These are phyloP conservation scores for Siderastrea siderea DNA, from an alignment of 92 coral and sea anemone genomes.

Conservation along the genomic window DNA sequence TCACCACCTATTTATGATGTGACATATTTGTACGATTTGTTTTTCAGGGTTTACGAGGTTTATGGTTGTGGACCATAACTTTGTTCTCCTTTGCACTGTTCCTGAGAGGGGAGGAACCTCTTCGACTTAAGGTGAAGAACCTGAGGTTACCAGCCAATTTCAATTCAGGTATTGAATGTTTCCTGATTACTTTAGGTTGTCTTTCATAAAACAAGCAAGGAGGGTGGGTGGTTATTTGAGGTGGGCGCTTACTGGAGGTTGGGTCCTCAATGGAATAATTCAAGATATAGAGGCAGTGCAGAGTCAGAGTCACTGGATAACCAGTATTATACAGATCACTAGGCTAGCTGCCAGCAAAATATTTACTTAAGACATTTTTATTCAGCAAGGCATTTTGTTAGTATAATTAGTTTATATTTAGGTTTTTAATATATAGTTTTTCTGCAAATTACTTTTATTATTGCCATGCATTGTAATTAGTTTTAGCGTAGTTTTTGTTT, in stretches of 20 bases:
- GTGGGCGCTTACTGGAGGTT: not conserved
- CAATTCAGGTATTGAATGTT: conserved; percentile 35
- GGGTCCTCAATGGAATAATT: conserved; percentile 1
- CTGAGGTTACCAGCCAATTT: conserved; percentile 51
- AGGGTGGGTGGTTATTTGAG: conserved; percentile 13
- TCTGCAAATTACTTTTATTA: no score
- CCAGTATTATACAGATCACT: conserved; percentile 22
- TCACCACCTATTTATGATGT: not conserved
- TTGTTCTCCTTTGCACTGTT: conserved; percentile 58
- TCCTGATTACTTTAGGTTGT: conserved; percentile 1
- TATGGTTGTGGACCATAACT: conserved; percentile 52
- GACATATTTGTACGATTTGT: not conserved
- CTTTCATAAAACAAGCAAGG: conserved; percentile 4
- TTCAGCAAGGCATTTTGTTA: no score
- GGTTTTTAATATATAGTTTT: no score
- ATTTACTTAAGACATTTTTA: no score
- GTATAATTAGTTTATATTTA: no score
- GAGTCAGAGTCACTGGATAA: not conserved
- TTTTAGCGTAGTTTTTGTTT: no score
- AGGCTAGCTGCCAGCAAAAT: conserved; percentile 4
- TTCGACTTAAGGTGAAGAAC: conserved; percentile 48
- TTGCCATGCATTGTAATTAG: no score
- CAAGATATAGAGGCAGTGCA: conserved; percentile 1
- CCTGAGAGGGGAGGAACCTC: conserved; percentile 15
- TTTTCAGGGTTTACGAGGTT: conserved; percentile 23